Conservation (phyloP, 2,113 vertebrate genomes). For the Campylorhamphus procurvoides region DNA sequence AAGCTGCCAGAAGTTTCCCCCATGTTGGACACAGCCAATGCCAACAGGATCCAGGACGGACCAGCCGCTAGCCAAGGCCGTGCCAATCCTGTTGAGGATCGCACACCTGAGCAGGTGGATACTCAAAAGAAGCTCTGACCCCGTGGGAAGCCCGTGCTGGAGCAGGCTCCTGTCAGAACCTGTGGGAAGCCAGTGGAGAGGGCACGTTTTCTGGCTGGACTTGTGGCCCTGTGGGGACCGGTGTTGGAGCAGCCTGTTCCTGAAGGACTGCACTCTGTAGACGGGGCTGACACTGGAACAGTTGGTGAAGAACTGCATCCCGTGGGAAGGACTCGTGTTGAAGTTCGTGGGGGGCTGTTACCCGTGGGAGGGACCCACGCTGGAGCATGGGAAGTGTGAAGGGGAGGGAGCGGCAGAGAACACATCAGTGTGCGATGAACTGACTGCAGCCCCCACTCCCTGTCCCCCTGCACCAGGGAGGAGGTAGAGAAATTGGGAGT, state of each 20-base stretch:
- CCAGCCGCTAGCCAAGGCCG: background rate
- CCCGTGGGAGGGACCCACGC: background rate
- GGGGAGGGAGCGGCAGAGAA: background rate
- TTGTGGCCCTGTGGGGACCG: background rate
- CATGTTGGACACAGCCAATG: background rate
- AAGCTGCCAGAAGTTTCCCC: background rate
- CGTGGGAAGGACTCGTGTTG: background rate
- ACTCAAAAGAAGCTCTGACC: background rate
- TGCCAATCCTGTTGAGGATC: background rate
- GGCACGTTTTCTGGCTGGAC: background rate
- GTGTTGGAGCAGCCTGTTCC: background rate
- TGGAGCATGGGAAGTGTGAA: background rate
- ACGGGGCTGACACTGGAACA: background rate
- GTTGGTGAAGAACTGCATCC: background rate
- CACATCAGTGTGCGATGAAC: background rate
- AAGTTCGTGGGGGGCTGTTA: background rate
- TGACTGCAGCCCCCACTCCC: background rate
- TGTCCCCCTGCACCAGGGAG: background rate
- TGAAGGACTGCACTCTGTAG: background rate
- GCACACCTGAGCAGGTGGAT: background rate
- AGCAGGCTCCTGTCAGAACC: background rate
- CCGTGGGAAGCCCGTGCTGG: background rate
- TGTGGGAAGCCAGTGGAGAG: background rate
- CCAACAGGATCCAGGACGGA: background rate
- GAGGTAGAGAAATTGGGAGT: background rate